These are phyloP conservation scores for Zygogramma bicolorata DNA, from an alignment of 2,888 invertebrate species.

Conservation along the genomic window DNA sequence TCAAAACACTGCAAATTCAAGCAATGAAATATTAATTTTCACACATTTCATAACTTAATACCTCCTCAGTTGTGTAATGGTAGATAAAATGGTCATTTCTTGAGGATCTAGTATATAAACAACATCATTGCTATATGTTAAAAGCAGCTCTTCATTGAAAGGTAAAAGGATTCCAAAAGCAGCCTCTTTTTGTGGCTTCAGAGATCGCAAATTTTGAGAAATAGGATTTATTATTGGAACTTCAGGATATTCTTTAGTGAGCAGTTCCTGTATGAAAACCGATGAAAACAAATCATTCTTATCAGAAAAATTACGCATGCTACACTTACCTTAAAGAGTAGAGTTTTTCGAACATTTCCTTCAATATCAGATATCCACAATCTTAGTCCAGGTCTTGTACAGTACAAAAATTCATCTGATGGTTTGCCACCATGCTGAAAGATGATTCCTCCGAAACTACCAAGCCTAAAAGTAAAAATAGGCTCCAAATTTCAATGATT, in stretches of 20 bases:
- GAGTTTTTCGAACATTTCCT: conserved; percentile 86
- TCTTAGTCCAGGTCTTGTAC: conserved; percentile 85
- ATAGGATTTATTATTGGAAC: conserved; percentile 82
- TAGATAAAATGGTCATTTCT: conserved; percentile 75
- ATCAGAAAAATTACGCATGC: background rate
- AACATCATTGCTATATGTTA: conserved; percentile 79
- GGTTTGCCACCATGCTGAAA: conserved; percentile 70
- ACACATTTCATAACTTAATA: conserved; percentile 53
- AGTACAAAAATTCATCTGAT: conserved; percentile 72
- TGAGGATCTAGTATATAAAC: conserved; percentile 83
- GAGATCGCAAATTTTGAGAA: conserved; percentile 62
- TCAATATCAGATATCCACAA: conserved; percentile 84
- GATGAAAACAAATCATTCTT: background rate
- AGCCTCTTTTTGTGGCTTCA: conserved; percentile 68
- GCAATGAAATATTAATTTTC: background rate
- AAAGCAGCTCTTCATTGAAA: conserved; percentile 79
- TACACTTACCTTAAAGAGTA: conserved; percentile 80
- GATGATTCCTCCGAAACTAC: conserved; percentile 75
- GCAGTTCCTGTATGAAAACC: conserved; percentile 58
- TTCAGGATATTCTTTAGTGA: conserved; percentile 68
- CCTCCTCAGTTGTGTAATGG: conserved; percentile 74
- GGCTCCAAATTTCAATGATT: background rate
- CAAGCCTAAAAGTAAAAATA: conserved; percentile 65
- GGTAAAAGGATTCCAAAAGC: conserved; percentile 76
- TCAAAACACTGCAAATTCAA: conserved; percentile 67